Evolutionary conservation across 2,797 vertebrate species (phyloP).

Genomic region (Ataeniobius toweri): DNA sequence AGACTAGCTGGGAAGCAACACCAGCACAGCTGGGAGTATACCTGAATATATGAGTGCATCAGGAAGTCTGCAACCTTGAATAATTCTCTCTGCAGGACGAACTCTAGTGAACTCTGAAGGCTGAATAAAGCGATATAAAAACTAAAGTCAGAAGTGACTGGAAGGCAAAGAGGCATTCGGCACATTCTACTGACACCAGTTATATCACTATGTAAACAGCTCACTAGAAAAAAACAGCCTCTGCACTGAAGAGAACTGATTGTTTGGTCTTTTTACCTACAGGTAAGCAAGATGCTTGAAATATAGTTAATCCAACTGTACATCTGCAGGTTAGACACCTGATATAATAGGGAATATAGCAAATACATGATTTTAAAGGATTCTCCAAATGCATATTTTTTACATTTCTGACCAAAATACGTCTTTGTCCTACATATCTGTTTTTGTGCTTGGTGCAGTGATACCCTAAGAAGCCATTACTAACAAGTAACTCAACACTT

Average conservation of each 20-base stretch:
- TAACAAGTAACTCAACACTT: background rate
- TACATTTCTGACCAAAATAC: background rate
- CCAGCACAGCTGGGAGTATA: background rate
- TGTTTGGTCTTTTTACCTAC: background rate
- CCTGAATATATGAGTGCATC: background rate
- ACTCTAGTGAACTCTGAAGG: constrained; percentile 21
- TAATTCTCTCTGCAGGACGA: constrained; percentile 28
- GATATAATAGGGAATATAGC: background rate
- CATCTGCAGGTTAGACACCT: background rate
- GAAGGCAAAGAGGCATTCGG: constrained; percentile 25
- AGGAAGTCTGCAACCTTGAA: constrained; percentile 17
- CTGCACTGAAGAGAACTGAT: constrained; percentile 15
- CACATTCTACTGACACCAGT: constrained; percentile 21
- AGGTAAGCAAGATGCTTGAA: background rate
- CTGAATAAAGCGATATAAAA: constrained; percentile 22
- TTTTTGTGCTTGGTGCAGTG: background rate
- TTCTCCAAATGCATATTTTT: background rate
- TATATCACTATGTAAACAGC: constrained; percentile 67
- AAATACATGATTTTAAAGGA: background rate
- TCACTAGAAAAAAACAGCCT: constrained; percentile 35
- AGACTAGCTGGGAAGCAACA: constrained; percentile 16
- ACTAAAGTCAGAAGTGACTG: constrained; percentile 26
- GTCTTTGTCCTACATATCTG: background rate
- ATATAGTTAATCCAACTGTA: background rate
- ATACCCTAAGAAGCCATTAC: background rate